phyloP scores from a whole-genome alignment of 2,888 invertebrate genomes.

The Platycnemis pennipes region DNA sequence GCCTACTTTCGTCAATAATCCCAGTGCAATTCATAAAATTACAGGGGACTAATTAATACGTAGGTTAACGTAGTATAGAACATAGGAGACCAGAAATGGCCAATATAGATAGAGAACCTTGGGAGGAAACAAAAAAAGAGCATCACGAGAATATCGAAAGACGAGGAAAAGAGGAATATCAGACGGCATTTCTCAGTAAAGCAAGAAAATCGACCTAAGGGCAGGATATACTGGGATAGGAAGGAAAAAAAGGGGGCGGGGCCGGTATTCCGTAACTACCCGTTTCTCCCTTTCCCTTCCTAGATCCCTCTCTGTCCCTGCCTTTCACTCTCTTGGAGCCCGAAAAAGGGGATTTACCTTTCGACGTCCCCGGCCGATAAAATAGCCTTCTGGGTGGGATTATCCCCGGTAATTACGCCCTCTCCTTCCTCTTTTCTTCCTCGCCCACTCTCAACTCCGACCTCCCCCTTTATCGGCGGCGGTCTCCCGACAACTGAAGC shows the following conservation, averaged over 20 bases:
- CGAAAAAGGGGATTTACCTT: constrained; percentile 58
- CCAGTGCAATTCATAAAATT: too few relatives aligned
- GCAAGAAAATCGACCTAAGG: constrained; percentile 40
- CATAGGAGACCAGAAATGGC: neutral
- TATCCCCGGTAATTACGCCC: constrained; percentile 58
- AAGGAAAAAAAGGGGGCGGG: neutral
- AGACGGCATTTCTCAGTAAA: neutral
- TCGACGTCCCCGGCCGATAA: constrained; percentile 59
- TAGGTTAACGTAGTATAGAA: neutral
- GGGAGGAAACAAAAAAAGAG: neutral
- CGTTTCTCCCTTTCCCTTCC: neutral
- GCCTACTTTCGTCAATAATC: too few relatives aligned
- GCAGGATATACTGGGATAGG: constrained; percentile 29
- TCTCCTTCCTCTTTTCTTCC: neutral
- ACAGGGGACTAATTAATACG: neutral
- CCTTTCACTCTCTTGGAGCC: neutral
- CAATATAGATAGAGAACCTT: neutral
- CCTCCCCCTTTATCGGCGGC: neutral
- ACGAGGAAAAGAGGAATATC: neutral
- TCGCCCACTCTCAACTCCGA: neutral
- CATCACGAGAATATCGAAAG: neutral
- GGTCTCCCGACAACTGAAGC: neutral
- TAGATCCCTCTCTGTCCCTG: constrained; percentile 7
- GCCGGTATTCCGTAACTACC: neutral
- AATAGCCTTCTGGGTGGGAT: constrained; percentile 63